Percentiles rank a stretch among this genome's conserved stretches.
These are phyloP conservation scores for Glossophaga mutica DNA, from an alignment of 2,797 vertebrate species.

Conservation along the genomic window DNA sequence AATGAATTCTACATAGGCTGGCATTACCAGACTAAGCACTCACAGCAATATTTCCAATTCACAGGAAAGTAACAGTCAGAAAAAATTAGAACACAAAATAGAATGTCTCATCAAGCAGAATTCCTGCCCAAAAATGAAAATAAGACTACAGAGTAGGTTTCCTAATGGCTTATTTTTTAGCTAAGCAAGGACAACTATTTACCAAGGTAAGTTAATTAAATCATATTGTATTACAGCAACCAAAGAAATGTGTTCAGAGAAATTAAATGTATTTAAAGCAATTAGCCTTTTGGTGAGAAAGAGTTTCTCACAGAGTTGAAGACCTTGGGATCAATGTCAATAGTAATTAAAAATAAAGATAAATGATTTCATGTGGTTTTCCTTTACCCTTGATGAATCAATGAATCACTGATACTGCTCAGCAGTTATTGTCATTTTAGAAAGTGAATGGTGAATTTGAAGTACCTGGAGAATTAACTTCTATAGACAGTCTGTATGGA, in stretches of 20 bases:
- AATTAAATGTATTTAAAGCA: neutral
- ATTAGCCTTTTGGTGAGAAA: neutral
- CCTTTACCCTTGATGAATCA: neutral
- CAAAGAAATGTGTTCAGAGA: neutral
- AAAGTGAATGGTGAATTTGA: neutral
- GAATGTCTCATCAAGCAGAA: neutral
- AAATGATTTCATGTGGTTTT: neutral
- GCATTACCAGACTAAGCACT: neutral
- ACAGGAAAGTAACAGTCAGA: neutral
- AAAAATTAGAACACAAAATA: neutral
- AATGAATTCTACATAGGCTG: neutral
- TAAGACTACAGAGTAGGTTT: neutral
- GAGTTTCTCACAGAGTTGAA: neutral
- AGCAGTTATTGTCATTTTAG: neutral
- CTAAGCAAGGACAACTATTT: neutral
- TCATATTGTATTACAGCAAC: neutral
- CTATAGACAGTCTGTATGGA: neutral
- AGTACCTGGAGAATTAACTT: neutral
- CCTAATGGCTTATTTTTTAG: neutral
- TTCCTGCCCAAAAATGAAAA: neutral
- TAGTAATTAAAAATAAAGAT: neutral
- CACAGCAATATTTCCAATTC: neutral
- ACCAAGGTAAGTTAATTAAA: neutral
- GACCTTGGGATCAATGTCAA: neutral
- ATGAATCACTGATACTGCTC: neutral